Conservation (phyloP, 2,797 vertebrate genomes). For the Remorina albescens region DNA sequence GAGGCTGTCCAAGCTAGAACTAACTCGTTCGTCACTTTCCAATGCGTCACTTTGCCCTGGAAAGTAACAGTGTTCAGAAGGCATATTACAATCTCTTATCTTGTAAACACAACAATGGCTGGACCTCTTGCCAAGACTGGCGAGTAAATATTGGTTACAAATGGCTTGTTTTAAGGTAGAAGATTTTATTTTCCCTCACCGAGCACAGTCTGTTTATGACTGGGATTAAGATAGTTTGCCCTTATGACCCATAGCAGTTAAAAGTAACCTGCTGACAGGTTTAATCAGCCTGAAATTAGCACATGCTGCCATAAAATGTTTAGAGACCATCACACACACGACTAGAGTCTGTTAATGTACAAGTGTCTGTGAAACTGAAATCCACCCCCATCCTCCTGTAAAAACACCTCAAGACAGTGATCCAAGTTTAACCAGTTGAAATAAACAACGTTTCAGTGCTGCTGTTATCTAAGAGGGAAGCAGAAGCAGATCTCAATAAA, state of each 20-base stretch:
- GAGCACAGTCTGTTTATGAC: conserved; percentile 13
- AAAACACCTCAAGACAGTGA: neutral
- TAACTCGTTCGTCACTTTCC: too few relatives aligned
- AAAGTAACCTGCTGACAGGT: neutral
- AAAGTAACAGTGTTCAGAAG: neutral
- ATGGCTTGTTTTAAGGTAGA: neutral
- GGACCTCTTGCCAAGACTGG: neutral
- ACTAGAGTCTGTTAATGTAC: neutral
- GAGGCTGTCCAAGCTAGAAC: too few relatives aligned
- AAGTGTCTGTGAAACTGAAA: neutral
- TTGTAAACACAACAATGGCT: neutral
- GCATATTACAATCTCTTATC: neutral
- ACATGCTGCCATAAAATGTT: neutral
- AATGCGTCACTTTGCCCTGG: too few relatives aligned
- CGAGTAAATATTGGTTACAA: neutral
- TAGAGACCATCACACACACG: neutral
- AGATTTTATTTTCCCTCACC: conserved; percentile 5
- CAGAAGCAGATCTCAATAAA: neutral
- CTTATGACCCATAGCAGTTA: conserved; percentile 5
- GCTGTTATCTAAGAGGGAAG: neutral
- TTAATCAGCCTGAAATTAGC: conserved; percentile 3
- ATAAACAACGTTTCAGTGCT: neutral
- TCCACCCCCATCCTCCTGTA: neutral
- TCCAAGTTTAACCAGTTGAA: neutral
- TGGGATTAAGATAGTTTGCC: conserved; percentile 16